Conservation (phyloP, 92 coral and sea anemone genomes). For the Zoanthus sansibaricus region DNA sequence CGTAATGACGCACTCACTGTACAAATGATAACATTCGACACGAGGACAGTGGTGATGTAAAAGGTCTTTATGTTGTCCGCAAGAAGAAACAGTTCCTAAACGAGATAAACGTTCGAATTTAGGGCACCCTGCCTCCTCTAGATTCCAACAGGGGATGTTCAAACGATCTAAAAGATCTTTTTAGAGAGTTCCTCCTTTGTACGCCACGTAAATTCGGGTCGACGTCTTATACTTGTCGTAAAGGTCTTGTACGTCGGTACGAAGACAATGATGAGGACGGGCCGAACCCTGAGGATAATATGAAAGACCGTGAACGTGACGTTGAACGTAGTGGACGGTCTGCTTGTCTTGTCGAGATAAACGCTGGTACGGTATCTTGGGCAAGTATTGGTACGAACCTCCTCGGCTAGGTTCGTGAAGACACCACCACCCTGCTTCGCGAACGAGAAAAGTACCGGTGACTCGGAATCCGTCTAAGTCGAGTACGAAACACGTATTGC, state of each 20-base stretch:
- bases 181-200: conserved; percentile 22
- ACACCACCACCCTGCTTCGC: conserved; percentile 8
- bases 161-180: not conserved
- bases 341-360: not conserved
- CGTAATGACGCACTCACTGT: no score
- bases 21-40: no score
- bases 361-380: not conserved
- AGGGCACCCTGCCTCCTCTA: conserved; percentile 28
- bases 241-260: not conserved
- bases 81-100: not conserved
- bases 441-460: not conserved
- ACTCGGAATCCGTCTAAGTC: conserved; percentile 10
- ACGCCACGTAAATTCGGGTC: not conserved
- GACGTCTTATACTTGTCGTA: not conserved
- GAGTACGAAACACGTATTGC: not conserved
- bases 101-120: not conserved
- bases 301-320: not conserved
- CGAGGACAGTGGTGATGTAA: not conserved
- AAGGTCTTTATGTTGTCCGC: not conserved
- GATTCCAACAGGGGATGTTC: conserved; percentile 19
- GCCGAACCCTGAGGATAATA: not conserved
- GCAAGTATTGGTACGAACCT: conserved; percentile 9
- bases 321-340: conserved; percentile 5
- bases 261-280: not conserved
- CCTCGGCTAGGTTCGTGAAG: not conserved